These are phyloP conservation scores for Pachydiplax longipennis DNA, from an alignment of 2,888 invertebrate species.

Conservation along the genomic window DNA sequence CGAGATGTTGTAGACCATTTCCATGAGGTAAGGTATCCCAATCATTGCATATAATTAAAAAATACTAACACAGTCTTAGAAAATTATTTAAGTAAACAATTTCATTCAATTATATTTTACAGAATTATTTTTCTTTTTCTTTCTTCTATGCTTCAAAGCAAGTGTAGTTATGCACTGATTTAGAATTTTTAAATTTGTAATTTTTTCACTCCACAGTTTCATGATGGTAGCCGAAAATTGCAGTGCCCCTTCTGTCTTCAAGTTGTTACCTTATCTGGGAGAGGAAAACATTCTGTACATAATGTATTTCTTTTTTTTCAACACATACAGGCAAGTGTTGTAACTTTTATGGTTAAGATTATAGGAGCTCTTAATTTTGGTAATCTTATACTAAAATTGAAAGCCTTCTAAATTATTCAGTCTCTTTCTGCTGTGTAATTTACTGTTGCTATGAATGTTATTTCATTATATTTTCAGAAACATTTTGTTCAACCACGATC, in stretches of 20 bases:
- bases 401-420: too few species aligned
- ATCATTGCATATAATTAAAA: neutral
- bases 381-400: too few species aligned
- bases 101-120: too few species aligned
- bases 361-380: too few species aligned
- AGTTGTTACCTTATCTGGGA: constrained; percentile 58
- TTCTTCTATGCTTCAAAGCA: too few species aligned
- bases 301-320: constrained; percentile 54
- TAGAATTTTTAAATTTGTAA: neutral
- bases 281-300: constrained; percentile 52
- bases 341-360: too few species aligned
- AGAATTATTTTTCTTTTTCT: too few species aligned
- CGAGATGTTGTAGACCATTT: constrained; percentile 83
- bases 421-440: neutral
- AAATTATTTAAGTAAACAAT: too few species aligned
- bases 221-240: constrained; percentile 71
- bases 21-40: constrained; percentile 61
- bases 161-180: neutral
- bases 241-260: constrained; percentile 88
- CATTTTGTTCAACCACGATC: constrained; percentile 71
- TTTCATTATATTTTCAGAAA: constrained; percentile 64
- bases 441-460: too few species aligned
- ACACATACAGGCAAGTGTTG: constrained; percentile 53
- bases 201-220: constrained; percentile 60
- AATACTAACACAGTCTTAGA: neutral